phyloP scores from a whole-genome alignment of 2,888 invertebrate genomes.

The Gordius sp. region DNA sequence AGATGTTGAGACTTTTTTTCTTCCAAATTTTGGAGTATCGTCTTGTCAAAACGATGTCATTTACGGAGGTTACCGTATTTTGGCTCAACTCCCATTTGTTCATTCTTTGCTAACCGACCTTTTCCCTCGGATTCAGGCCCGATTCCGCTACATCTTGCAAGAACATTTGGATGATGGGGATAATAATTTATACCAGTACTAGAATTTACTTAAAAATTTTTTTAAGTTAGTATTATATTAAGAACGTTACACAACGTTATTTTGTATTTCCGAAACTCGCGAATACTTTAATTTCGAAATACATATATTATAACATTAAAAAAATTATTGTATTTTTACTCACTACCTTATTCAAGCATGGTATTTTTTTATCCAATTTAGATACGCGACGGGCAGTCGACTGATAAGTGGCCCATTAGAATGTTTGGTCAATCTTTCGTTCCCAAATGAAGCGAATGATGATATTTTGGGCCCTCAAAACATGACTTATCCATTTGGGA shows the following conservation, averaged over 20 bases:
- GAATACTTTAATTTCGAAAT: not conserved
- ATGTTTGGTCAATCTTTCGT: slow-evolving; percentile 28
- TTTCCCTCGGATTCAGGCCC: not conserved
- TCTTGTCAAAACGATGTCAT: too few relatives aligned
- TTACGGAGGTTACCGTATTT: not conserved
- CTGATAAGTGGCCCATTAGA: slow-evolving; percentile 41
- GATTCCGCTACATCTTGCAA: not conserved
- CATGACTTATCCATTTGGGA: too few relatives aligned
- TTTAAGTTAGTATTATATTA: too few relatives aligned
- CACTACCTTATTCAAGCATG: not conserved
- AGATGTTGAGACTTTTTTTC: too few relatives aligned
- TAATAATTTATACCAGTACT: not conserved
- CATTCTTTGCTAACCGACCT: not conserved
- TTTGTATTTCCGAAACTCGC: not conserved
- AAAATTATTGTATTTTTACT: not conserved
- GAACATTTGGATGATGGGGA: not conserved
- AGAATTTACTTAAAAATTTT: too few relatives aligned
- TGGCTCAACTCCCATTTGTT: not conserved
- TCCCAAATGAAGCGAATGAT: not conserved
- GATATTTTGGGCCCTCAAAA: too few relatives aligned
- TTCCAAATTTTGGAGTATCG: too few relatives aligned
- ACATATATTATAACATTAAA: not conserved
- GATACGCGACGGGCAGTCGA: not conserved
- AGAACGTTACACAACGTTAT: not conserved
- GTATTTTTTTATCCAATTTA: not conserved